Base-by-base conservation (phyloP, 2,888 invertebrate genomes). In the Pyrrhia umbra region DNA sequence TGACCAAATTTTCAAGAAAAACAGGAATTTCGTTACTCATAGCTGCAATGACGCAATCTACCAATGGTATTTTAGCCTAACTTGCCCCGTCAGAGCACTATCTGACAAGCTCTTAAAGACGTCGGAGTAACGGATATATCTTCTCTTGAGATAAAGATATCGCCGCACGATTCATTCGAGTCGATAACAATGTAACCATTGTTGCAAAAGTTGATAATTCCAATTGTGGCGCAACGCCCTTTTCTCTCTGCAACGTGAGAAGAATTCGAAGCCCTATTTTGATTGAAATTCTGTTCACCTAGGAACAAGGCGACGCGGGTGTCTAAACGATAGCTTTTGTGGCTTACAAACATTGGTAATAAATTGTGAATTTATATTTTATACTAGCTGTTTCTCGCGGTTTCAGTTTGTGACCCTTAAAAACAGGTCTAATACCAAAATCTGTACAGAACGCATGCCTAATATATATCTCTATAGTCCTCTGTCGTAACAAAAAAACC, bases 161-260 rank as follows among this genome's bases (percentile, higher is more conserved):
- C 60, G 45, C 15, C 15, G 34, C 45, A 75, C 40, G 58, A 54
- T 54, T 61, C 55, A 25, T 15, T 30, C 16, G n/a, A 52, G 8
- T 16, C 47, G 73, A 68, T 79, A 77, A 59, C 49, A 51, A 37
- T 65, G 56, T 66, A 56, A 73, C 21, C 25, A 15, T 34, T 39
- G 63, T 76, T 76, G 51, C 68, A 62, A 72, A 63, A 79, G 16
- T 25, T 55, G 59, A 62, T 62, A 39, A 63, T 40, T 50, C 51
- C 40, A 23, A 57, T 62, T 46, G 54, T 76, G 49, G 6, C 63
- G 61, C 54, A 61, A 68, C 25, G 40, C 79, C 71, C 73, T 72
- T 68, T 77, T 63, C 68, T 63, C 60, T 60, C n/a, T 60, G 10
- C 30, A 15, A 72, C 73, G 73, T 76, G 77, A 68, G 64, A 18